Conservation (phyloP, 2,113 vertebrate species). For the Trichechus manatus region DNA sequence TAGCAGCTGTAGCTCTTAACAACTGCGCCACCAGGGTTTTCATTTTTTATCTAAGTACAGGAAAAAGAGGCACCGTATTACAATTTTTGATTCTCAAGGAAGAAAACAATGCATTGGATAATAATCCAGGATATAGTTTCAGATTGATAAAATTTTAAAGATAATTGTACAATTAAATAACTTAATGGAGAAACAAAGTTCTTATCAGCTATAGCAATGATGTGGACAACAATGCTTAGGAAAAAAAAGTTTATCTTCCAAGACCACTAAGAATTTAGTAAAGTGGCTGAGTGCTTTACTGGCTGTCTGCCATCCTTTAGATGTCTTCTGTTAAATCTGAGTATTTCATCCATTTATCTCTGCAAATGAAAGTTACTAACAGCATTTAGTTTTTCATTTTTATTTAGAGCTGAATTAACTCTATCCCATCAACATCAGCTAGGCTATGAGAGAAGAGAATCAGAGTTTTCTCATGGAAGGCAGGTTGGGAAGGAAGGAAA, state of each 20-base stretch:
- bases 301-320: slow-evolving; percentile 28
- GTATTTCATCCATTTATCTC: slow-evolving; percentile 36
- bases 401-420: slow-evolving; percentile 50
- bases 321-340: slow-evolving; percentile 25
- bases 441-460: background rate
- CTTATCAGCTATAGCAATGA: background rate
- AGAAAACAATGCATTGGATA: slow-evolving; percentile 28
- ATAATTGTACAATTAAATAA: slow-evolving; percentile 50
- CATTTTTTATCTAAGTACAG: background rate
- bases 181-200: slow-evolving; percentile 2
- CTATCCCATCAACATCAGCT: background rate
- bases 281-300: slow-evolving; percentile 11
- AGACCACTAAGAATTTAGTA: background rate
- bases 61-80: background rate
- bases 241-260: background rate
- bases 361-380: slow-evolving; percentile 28
- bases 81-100: slow-evolving; percentile 44
- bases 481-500: background rate
- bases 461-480: background rate
- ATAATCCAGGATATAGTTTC: slow-evolving; percentile 33
- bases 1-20: too few relatives aligned
- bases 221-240: background rate
- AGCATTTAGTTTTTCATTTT: background rate
- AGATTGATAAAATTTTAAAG: slow-evolving; percentile 43
- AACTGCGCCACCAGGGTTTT: too few relatives aligned